Evolutionary conservation across 1,140 invertebrate species (phyloP).

Genomic region (Mamestra configurata): DNA sequence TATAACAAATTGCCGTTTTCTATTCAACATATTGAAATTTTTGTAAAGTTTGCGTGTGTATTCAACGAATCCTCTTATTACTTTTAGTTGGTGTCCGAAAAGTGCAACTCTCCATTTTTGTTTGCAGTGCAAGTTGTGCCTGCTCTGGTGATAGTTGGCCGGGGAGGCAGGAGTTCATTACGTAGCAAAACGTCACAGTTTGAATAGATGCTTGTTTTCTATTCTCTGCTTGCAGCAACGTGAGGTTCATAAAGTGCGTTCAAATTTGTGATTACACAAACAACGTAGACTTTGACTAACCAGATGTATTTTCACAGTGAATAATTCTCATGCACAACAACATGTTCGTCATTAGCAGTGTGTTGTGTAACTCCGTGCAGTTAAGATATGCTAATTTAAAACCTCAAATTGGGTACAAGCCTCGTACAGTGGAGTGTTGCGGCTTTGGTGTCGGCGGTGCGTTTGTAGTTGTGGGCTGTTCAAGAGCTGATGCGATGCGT

Average conservation of each 20-base stretch:
- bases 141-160: constrained; percentile 1
- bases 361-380: constrained; percentile 44
- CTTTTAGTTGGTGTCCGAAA: constrained; percentile 41
- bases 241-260: constrained; percentile 11
- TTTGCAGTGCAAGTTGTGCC: constrained; percentile 28
- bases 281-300: constrained; percentile 35
- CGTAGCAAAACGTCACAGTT: constrained; percentile 21
- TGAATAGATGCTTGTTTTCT: neutral
- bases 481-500: constrained; percentile 30
- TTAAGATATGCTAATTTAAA: constrained; percentile 56
- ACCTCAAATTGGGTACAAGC: constrained; percentile 52
- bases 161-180: constrained; percentile 8
- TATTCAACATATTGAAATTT: constrained; percentile 62
- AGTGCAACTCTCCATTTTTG: constrained; percentile 32
- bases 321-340: constrained; percentile 36
- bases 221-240: neutral
- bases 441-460: constrained; percentile 40
- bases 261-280: constrained; percentile 14
- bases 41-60: constrained; percentile 52
- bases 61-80: constrained; percentile 43
- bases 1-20: constrained; percentile 63
- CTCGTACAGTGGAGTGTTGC: constrained; percentile 47
- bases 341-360: constrained; percentile 50
- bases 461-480: constrained; percentile 40
- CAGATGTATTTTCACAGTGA: constrained; percentile 37